Conservation (phyloP, 2,797 vertebrate genomes). For the Gallinago stenura region DNA sequence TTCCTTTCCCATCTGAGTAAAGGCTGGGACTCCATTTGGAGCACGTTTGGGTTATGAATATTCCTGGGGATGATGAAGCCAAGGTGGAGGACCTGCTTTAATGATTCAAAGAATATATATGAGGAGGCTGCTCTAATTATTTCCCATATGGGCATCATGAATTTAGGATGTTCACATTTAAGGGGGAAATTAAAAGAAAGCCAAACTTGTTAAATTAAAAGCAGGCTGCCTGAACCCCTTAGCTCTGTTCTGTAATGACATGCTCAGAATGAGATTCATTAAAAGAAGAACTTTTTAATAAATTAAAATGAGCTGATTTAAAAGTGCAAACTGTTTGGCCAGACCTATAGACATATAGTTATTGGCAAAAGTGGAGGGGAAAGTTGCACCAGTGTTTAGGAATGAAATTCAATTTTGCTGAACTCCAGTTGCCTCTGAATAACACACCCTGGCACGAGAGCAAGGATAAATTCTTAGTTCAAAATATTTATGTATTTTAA, state of each 20-base stretch:
- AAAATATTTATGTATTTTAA: neutral
- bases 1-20: neutral
- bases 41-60: neutral
- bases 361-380: neutral
- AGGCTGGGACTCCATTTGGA: neutral
- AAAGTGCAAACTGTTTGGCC: neutral
- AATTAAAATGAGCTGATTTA: neutral
- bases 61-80: neutral
- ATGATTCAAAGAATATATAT: neutral
- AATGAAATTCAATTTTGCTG: neutral
- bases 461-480: neutral
- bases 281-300: neutral
- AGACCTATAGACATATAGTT: neutral
- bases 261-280: neutral
- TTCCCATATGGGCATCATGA: neutral
- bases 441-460: rapidly evolving
- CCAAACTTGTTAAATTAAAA: neutral
- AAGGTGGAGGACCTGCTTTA: neutral
- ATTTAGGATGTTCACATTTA: neutral
- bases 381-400: neutral
- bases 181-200: neutral
- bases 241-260: neutral
- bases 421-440: neutral
- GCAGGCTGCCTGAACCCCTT: neutral
- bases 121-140: neutral